These are phyloP conservation scores for Vulpes ferrilata DNA, from an alignment of 2,113 vertebrate species.

Conservation along the genomic window DNA sequence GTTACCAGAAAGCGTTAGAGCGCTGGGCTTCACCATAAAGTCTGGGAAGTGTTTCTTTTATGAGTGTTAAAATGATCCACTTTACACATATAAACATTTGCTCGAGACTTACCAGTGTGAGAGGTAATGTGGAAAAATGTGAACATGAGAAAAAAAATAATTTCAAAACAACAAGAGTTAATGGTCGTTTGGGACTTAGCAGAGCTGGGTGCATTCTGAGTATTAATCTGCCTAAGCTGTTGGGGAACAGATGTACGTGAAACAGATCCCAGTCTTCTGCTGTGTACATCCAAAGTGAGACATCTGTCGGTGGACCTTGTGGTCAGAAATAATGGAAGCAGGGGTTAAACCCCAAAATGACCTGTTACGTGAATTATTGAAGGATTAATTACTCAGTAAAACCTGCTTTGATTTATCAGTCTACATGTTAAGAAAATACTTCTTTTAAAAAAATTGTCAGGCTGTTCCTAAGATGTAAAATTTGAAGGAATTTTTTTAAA, in stretches of 20 bases:
- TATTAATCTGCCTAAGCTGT: conserved; percentile 89
- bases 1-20: conserved; percentile 53
- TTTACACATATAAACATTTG: conserved; percentile 57
- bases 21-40: not conserved
- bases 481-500: conserved; percentile 53
- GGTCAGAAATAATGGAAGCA: conserved; percentile 89
- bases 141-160: conserved; percentile 66
- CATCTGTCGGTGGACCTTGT: conserved; percentile 91
- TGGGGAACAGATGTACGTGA: conserved; percentile 93
- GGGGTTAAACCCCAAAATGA: conserved; percentile 82
- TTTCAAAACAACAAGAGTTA: conserved; percentile 82
- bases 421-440: not conserved
- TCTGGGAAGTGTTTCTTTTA: conserved; percentile 49
- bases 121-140: conserved; percentile 63
- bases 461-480: conserved; percentile 29
- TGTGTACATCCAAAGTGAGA: conserved; percentile 92
- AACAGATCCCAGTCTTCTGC: conserved; percentile 92
- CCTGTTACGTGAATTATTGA: conserved; percentile 79
- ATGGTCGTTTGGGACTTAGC: conserved; percentile 85
- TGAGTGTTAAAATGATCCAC: conserved; percentile 12
- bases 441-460: conserved; percentile 55
- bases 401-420: conserved; percentile 75
- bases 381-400: conserved; percentile 76
- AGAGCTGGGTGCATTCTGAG: conserved; percentile 82
- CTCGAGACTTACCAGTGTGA: not conserved